phyloP scores from a whole-genome alignment of 2,113 vertebrate genomes.

The Malaclemys terrapin region DNA sequence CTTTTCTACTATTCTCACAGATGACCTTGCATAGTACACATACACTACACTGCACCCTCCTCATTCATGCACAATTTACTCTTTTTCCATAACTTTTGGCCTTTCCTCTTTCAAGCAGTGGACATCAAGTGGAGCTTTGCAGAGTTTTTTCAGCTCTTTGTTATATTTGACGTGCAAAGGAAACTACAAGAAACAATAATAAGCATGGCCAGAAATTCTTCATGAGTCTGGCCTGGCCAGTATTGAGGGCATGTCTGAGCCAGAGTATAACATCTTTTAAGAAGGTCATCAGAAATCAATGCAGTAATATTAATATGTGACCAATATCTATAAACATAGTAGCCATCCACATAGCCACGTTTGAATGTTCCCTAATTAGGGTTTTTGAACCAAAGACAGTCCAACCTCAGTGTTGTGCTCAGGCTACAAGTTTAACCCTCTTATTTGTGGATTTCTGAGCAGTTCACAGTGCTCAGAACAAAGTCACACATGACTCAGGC shows the following conservation, averaged over 20 bases:
- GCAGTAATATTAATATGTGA: background rate
- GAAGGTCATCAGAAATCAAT: background rate
- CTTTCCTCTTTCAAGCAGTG: background rate
- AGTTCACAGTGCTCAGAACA: background rate
- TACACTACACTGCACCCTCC: background rate
- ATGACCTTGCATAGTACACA: background rate
- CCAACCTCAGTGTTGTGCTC: background rate
- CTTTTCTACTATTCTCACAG: background rate
- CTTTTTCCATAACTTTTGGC: background rate
- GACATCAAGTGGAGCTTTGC: background rate
- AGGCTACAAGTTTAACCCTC: background rate
- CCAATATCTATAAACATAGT: background rate
- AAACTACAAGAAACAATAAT: background rate
- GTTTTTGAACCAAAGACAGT: background rate
- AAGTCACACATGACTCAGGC: background rate
- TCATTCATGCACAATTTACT: background rate
- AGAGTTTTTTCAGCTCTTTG: background rate
- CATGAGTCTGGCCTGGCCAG: background rate
- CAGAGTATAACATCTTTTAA: background rate
- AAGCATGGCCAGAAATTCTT: background rate
- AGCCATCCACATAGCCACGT: background rate
- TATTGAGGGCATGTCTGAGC: background rate
- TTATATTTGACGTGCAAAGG: background rate
- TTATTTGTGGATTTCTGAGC: background rate
- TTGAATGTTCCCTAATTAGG: background rate